Percentiles rank a stretch among this genome's conserved stretches.
Evolutionary conservation across 2,888 invertebrate species (phyloP).

Genomic region (Protophormia terraenovae): DNA sequence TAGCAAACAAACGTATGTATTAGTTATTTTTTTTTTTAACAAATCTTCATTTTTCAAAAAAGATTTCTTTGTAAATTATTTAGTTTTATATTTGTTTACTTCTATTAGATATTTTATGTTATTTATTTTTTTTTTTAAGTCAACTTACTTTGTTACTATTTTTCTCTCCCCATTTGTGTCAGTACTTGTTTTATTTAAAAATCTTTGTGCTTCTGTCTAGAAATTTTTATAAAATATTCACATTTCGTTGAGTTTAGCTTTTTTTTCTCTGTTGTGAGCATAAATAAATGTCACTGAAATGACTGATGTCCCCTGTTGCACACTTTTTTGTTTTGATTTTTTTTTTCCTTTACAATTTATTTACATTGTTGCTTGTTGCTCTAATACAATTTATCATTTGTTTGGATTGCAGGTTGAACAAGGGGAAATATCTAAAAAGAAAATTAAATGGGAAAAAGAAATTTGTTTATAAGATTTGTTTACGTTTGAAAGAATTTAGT

Average conservation of each 20-base stretch:
- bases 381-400: conserved; percentile 40
- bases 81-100: not conserved
- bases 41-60: not conserved
- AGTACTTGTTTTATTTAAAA: not conserved
- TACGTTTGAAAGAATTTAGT: not conserved
- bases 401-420: not conserved
- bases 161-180: not conserved
- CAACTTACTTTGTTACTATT: conserved; percentile 13
- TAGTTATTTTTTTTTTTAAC: not conserved
- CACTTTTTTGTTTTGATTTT: not conserved
- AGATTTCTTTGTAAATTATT: conserved; percentile 1
- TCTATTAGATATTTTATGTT: not conserved
- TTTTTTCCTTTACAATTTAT: conserved; percentile 26
- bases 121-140: not conserved
- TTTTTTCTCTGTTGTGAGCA: conserved; percentile 24
- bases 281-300: conserved; percentile 63
- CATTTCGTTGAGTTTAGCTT: conserved; percentile 10
- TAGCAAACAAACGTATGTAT: no score
- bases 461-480: not conserved
- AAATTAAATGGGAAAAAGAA: not conserved
- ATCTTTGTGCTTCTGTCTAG: conserved; percentile 14
- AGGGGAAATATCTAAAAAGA: conserved; percentile 3
- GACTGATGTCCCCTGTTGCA: conserved; percentile 61
- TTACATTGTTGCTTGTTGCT: conserved; percentile 59
- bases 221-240: conserved; percentile 2